Evolutionary conservation across 2,888 invertebrate species (phyloP).

Genomic region (Holacanthella duospinosa): DNA sequence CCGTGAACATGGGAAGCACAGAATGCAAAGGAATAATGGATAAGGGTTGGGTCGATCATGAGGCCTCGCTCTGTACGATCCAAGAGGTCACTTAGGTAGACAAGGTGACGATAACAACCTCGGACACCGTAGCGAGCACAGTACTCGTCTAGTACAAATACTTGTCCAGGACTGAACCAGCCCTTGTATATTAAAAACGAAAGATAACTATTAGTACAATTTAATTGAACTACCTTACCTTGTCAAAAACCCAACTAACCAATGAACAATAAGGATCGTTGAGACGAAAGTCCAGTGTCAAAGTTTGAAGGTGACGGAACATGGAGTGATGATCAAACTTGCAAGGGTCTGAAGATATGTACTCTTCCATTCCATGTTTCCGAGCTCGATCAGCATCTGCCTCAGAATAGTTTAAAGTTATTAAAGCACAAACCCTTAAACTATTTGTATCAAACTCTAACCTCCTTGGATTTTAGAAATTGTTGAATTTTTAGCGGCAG

Average conservation of each 20-base stretch:
- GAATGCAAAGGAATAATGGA: constrained; percentile 98
- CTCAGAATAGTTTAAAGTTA: too few species aligned
- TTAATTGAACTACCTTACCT: neutral
- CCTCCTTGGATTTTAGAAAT: constrained; percentile 84
- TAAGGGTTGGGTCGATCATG: constrained; percentile 95
- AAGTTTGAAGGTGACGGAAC: constrained; percentile 81
- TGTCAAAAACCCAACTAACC: constrained; percentile 49
- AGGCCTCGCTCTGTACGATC: constrained; percentile 87
- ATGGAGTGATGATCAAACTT: constrained; percentile 89
- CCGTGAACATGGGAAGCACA: constrained; percentile 99
- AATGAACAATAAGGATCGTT: constrained; percentile 97
- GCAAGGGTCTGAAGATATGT: constrained; percentile 97
- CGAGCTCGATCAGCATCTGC: constrained; percentile 89
- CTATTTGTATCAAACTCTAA: constrained; percentile 42
- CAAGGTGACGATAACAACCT: constrained; percentile 91
- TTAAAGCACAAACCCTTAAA: too few species aligned
- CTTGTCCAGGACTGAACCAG: constrained; percentile 99
- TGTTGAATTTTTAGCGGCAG: constrained; percentile 70
- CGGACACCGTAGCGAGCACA: constrained; percentile 95
- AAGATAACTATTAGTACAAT: constrained; percentile 7
- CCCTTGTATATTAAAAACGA: constrained; percentile 54
- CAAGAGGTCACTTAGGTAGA: constrained; percentile 87
- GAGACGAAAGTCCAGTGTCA: constrained; percentile 87
- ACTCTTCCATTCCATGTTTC: constrained; percentile 99
- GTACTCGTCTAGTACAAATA: constrained; percentile 95